A percentile compares a stretch with the other conserved stretches of the same genome.
These are phyloP conservation scores for Troides aeacus DNA, from an alignment of 2,888 invertebrate genomes.

Conservation along the genomic window DNA sequence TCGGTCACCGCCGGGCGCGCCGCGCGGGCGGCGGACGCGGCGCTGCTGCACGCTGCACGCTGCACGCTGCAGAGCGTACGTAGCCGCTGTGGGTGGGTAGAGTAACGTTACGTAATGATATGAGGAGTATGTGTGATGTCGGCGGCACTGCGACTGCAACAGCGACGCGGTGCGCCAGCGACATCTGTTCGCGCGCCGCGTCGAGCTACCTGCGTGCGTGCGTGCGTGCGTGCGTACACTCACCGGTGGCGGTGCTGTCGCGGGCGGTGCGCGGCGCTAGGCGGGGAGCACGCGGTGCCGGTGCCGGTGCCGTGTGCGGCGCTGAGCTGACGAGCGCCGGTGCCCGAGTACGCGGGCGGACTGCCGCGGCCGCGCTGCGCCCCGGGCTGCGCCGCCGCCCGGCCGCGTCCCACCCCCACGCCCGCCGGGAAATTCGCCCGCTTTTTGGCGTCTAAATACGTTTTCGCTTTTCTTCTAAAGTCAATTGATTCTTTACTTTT, in stretches of 20 bases:
- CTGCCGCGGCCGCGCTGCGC: constrained; percentile 24
- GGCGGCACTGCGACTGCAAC: constrained; percentile 22
- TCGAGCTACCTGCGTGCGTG: no score
- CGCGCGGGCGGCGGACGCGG: no score
- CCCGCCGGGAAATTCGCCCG: not conserved
- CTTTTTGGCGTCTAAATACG: not conserved
- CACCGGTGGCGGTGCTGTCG: constrained; percentile 5
- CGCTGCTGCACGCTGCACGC: no score
- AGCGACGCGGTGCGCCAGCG: constrained; percentile 19
- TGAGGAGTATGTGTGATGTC: not conserved
- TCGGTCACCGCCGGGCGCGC: no score
- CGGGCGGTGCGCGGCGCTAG: not conserved
- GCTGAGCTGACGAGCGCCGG: constrained; percentile 9
- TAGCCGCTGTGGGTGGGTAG: no score
- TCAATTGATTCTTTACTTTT: not conserved
- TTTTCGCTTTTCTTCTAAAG: constrained; percentile 12
- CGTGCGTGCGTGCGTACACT: constrained; percentile 2
- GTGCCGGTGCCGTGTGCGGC: not conserved
- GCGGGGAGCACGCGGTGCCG: not conserved
- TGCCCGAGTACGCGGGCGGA: constrained; percentile 20
- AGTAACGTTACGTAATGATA: not conserved
- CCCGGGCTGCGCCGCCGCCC: constrained; percentile 14
- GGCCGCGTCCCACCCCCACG: not conserved
- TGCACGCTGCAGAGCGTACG: no score
- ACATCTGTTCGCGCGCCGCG: constrained; percentile 8